These are phyloP conservation scores for Physocephala rufipes DNA, from an alignment of 2,888 invertebrate species.

Conservation along the genomic window DNA sequence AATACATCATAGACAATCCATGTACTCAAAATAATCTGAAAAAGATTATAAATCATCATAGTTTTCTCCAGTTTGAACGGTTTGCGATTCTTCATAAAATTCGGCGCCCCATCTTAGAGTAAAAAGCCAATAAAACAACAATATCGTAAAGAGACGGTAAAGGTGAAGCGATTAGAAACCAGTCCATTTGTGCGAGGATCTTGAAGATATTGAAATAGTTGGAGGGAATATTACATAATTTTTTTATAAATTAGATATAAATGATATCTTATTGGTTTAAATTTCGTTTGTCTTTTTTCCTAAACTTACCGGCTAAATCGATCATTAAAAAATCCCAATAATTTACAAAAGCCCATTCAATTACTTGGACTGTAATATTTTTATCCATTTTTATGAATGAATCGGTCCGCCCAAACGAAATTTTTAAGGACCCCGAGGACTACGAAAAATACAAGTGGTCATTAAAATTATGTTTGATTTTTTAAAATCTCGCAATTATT, in stretches of 20 bases:
- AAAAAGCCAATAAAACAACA: conserved; percentile 77
- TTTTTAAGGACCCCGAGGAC: too few relatives aligned
- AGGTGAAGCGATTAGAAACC: conserved; percentile 76
- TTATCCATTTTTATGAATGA: conserved; percentile 67
- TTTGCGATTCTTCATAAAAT: conserved; percentile 86
- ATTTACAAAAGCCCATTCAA: conserved; percentile 71
- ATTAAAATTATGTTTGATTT: too few relatives aligned
- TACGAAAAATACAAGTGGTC: too few relatives aligned
- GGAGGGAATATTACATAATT: not conserved
- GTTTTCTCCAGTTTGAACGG: conserved; percentile 83
- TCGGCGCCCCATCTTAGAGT: conserved; percentile 82
- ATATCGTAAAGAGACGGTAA: conserved; percentile 74
- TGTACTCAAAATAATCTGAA: conserved; percentile 85
- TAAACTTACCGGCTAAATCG: conserved; percentile 72
- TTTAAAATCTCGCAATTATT: too few relatives aligned
- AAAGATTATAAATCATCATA: conserved; percentile 85
- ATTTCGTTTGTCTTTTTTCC: too few relatives aligned
- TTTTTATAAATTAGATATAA: not conserved
- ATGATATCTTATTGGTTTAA: not conserved
- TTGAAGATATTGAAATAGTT: conserved; percentile 49
- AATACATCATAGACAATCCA: conserved; percentile 75
- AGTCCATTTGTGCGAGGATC: conserved; percentile 74
- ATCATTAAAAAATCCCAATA: conserved; percentile 73
- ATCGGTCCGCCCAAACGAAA: too few relatives aligned
- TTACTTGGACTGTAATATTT: conserved; percentile 70